Conservation (phyloP, 2,113 vertebrate genomes). For the Apteryx mantelli region DNA sequence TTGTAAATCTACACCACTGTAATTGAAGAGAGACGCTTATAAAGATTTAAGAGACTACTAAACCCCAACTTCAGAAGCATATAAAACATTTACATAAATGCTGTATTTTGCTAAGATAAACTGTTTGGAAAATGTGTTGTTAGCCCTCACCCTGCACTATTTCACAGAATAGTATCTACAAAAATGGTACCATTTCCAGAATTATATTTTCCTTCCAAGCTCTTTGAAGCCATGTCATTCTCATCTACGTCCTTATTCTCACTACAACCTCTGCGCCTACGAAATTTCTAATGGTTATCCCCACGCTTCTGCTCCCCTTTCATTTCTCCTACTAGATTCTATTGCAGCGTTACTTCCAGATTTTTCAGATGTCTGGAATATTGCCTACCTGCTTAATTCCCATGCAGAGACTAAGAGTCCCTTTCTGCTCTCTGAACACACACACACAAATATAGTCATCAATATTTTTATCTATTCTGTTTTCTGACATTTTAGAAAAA, state of each 20-base stretch:
- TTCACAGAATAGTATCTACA: neutral
- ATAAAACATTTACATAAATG: neutral
- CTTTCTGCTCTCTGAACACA: too few species aligned
- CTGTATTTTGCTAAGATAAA: neutral
- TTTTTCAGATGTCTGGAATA: too few species aligned
- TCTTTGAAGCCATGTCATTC: neutral
- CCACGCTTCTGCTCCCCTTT: neutral
- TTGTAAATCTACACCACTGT: neutral
- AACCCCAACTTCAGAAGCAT: slow-evolving; percentile 28
- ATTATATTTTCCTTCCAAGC: neutral
- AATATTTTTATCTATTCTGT: neutral
- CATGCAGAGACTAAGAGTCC: too few species aligned
- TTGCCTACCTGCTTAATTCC: too few species aligned
- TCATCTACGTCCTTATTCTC: too few species aligned
- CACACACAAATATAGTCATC: too few species aligned
- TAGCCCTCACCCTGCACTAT: neutral
- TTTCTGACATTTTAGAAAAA: neutral
- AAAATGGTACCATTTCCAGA: fast-evolving
- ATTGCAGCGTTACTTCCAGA: too few species aligned
- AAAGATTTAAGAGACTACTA: slow-evolving; percentile 46
- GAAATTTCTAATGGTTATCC: neutral
- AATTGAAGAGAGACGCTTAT: slow-evolving; percentile 26
- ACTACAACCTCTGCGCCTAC: neutral
- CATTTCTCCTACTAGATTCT: too few species aligned
- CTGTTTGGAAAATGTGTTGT: neutral